phyloP scores from a whole-genome alignment of 2,113 vertebrate genomes.

The Indicator maculatus region DNA sequence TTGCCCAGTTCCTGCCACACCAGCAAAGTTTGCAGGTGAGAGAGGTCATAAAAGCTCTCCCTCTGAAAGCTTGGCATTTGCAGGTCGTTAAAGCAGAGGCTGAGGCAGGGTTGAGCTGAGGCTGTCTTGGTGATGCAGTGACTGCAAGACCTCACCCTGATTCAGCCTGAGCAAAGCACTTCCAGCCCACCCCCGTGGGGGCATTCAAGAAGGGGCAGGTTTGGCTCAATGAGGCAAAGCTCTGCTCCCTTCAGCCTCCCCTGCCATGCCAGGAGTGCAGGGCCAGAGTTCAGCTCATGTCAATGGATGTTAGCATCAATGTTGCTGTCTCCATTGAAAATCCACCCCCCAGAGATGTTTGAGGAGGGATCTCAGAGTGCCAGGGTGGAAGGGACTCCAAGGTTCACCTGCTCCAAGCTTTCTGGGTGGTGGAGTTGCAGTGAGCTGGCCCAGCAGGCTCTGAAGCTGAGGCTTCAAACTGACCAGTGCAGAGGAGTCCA shows the following conservation, averaged over 20 bases:
- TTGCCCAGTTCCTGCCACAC: background rate
- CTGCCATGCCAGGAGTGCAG: background rate
- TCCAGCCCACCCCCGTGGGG: background rate
- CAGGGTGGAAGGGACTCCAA: no score
- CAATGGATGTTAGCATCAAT: background rate
- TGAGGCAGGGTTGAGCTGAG: background rate
- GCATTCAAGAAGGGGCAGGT: background rate
- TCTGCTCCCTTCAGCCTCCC: constrained; percentile 12
- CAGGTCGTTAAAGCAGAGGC: background rate
- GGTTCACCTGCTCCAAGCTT: no score
- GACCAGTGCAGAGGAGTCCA: no score
- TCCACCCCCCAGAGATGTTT: background rate
- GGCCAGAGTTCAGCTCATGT: background rate
- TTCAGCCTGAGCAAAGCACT: background rate
- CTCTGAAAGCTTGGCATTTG: constrained; percentile 2
- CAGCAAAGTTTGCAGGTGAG: background rate
- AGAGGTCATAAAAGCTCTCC: background rate
- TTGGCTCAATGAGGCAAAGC: background rate
- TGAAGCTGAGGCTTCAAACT: no score
- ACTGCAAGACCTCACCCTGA: background rate
- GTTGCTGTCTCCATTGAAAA: background rate
- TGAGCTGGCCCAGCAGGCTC: no score
- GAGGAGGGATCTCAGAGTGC: background rate
- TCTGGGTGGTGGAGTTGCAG: no score
- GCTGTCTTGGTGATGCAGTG: background rate